Evolutionary conservation across 2,888 invertebrate genomes (phyloP), one percentile per base, ranked within the genome.

Genomic region (Ophion ellenae): DNA sequence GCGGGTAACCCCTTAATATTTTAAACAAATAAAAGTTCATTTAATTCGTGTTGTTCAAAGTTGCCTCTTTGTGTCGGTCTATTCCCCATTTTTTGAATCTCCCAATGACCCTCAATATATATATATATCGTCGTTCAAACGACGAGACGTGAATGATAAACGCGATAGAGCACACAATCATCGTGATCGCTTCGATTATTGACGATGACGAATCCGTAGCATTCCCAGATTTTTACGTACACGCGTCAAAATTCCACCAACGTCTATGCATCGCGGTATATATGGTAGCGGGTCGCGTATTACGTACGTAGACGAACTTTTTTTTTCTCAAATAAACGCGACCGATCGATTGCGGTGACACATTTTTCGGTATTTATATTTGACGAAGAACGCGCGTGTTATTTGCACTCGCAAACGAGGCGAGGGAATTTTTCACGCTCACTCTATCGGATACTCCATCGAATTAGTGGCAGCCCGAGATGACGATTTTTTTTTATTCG

Each of bases 181-280:
- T 64, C 69, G 67, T 17, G 53, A 66, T 32, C 57, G 45, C 57
- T 59, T 77, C 59, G 71, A 83, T 83, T 83, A 83, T 77, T 59
- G 77, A 73, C 32, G 53, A n/a, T 36, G 45, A 47, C 24, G 66
- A 64, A 77, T 77, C n/a, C 14, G 59, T 14, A 40, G 24, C 66
- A 71, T 67, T 74, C 63, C 40, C 45, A 17, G 10, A 20, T 45
- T 45, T 69, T 63, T 14, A 75, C 63, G 53, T 40, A 45, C 24
- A 17, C 17, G 47, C 9, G 24, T 6, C 24, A 6, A 47, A 47
- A 24, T 70, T 53, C 7, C 7, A 2, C 20, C 9, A n/a, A 32
- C 17, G n/a, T 57, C 28, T 57, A 57, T 32, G 10, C 10, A 24
- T n/a, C 20, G 36, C 20, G n/a, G 14, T 5, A 57, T 17, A 6